phyloP scores from a whole-genome alignment of 2,113 vertebrate genomes.

The Hylia prasina region DNA sequence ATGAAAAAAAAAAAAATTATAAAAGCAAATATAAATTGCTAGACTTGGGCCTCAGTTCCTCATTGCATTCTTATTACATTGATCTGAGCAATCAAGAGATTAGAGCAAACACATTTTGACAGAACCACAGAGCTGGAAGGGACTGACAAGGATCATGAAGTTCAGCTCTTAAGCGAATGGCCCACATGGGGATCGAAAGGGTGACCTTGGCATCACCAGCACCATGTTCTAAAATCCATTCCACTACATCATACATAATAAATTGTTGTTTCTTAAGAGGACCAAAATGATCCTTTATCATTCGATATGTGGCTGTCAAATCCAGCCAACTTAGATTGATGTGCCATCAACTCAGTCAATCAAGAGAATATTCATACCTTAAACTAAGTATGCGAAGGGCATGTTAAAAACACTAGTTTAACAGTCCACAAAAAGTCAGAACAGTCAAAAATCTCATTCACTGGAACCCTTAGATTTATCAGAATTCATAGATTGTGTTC shows the following conservation, averaged over 20 bases:
- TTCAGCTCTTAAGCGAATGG: background rate
- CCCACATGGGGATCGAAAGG: background rate
- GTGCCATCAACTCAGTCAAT: background rate
- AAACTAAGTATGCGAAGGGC: background rate
- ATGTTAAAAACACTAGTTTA: background rate
- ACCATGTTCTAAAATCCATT: background rate
- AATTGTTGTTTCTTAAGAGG: background rate
- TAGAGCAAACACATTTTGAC: background rate
- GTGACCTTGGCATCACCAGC: background rate
- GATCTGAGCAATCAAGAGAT: background rate
- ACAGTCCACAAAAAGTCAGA: background rate
- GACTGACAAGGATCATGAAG: background rate
- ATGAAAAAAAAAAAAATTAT: background rate
- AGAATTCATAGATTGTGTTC: background rate
- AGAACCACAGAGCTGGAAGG: background rate
- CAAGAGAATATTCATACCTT: background rate
- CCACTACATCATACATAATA: background rate
- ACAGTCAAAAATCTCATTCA: background rate
- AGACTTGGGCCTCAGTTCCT: background rate
- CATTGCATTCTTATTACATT: background rate
- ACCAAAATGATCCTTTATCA: background rate
- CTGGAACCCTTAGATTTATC: background rate
- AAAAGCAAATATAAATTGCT: background rate
- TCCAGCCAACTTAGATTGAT: background rate
- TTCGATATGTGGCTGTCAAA: background rate